Conservation (phyloP, 2,797 vertebrate species). For the Megalops cyprinoides region DNA sequence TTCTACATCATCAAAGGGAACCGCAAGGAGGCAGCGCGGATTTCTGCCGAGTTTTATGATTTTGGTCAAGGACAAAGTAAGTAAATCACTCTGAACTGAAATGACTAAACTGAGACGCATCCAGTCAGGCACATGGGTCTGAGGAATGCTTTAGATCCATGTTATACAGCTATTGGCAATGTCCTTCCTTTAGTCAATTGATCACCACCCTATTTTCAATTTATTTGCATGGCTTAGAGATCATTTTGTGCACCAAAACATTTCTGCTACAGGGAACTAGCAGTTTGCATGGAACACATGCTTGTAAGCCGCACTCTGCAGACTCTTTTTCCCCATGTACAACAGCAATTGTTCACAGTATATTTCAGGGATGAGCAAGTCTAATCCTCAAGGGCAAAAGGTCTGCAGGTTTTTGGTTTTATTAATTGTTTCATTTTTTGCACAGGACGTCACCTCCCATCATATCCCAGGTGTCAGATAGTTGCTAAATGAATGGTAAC, state of each 20-base stretch:
- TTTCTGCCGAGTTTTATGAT: conserved; percentile 94
- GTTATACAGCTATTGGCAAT: background rate
- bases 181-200: background rate
- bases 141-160: background rate
- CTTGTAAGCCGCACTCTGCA: background rate
- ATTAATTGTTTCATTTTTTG: too few relatives aligned
- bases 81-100: conserved; percentile 47
- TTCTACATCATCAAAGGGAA: conserved; percentile 97
- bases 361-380: too few relatives aligned
- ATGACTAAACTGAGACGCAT: background rate
- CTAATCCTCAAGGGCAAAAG: too few relatives aligned
- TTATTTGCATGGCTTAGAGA: background rate
- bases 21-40: conserved; percentile 92
- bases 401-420: too few relatives aligned
- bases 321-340: too few relatives aligned
- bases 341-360: too few relatives aligned
- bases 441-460: too few relatives aligned
- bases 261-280: background rate
- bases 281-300: background rate
- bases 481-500: too few relatives aligned
- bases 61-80: conserved; percentile 87
- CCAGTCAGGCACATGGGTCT: background rate
- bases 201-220: background rate
- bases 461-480: too few relatives aligned
- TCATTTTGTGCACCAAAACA: background rate